These are phyloP conservation scores for Cecidostiba fungosa DNA, from an alignment of 2,888 invertebrate genomes.

Conservation along the genomic window DNA sequence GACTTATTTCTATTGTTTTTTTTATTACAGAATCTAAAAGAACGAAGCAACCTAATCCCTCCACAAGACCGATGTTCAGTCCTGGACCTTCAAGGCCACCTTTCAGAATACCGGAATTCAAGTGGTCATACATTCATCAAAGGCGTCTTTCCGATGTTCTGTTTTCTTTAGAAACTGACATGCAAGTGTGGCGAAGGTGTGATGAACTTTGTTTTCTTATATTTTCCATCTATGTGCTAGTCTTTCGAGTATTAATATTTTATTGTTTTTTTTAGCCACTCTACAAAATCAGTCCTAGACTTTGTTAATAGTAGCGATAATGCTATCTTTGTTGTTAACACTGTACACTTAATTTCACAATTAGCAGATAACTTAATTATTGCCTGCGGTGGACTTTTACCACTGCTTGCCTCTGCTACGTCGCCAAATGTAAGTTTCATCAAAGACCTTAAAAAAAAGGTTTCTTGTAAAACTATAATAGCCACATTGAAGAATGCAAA, in stretches of 20 bases:
- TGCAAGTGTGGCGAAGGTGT: conserved; percentile 92
- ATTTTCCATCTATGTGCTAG: background rate
- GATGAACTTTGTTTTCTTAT: background rate
- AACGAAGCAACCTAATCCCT: conserved; percentile 83
- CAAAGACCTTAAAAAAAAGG: background rate
- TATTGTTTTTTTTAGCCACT: conserved; percentile 86
- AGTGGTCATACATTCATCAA: conserved; percentile 99
- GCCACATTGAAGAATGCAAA: background rate
- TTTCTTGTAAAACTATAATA: background rate
- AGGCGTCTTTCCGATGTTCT: conserved; percentile 96
- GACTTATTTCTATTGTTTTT: conserved; percentile 3
- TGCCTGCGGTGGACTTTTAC: conserved; percentile 98
- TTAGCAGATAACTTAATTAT: conserved; percentile 99
- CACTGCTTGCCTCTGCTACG: conserved; percentile 97
- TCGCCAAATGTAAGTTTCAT: conserved; percentile 94
- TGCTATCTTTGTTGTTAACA: conserved; percentile 99
- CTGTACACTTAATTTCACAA: conserved; percentile 99
- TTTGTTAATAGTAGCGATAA: conserved; percentile 99
- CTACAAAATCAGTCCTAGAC: conserved; percentile 97
- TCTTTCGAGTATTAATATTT: conserved; percentile 12
- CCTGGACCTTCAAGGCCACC: conserved; percentile 96
- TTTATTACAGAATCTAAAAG: conserved; percentile 75
- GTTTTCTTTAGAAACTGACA: conserved; percentile 98
- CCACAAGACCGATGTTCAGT: conserved; percentile 93
- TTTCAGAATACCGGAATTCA: conserved; percentile 99